Evolutionary conservation across 2,888 invertebrate genomes (phyloP).

Genomic region (Dasypogon diadema): DNA sequence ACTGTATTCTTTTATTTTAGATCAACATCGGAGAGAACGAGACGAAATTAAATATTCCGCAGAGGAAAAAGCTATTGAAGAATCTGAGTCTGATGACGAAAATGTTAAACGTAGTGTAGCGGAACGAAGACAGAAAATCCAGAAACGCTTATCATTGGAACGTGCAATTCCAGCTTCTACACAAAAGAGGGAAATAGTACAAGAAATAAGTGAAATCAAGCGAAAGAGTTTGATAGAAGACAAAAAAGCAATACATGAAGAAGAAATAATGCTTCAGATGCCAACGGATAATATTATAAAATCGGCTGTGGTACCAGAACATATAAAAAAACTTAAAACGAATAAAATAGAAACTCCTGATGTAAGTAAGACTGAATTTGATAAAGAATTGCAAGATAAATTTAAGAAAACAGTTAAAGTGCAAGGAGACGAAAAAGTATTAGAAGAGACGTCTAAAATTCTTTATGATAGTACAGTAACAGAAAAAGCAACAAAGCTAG

Average conservation of each 20-base stretch:
- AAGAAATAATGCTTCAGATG: slow-evolving; percentile 68
- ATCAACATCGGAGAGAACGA: slow-evolving; percentile 68
- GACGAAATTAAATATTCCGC: slow-evolving; percentile 84
- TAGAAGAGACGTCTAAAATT: slow-evolving; percentile 60
- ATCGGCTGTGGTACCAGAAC: slow-evolving; percentile 65
- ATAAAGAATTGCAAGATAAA: slow-evolving; percentile 67
- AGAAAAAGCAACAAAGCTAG: slow-evolving; percentile 52
- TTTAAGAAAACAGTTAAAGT: slow-evolving; percentile 64
- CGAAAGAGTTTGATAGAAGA: slow-evolving; percentile 73
- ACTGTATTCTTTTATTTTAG: slow-evolving; percentile 60
- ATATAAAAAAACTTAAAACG: slow-evolving; percentile 67
- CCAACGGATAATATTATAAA: slow-evolving; percentile 68
- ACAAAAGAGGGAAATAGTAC: slow-evolving; percentile 79
- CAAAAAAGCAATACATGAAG: slow-evolving; percentile 68
- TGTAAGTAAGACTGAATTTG: slow-evolving; percentile 67
- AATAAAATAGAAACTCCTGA: slow-evolving; percentile 66
- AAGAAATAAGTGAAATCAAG: slow-evolving; percentile 79
- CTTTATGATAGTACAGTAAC: slow-evolving; percentile 59
- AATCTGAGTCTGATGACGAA: slow-evolving; percentile 75
- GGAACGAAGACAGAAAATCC: slow-evolving; percentile 82
- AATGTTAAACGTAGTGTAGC: slow-evolving; percentile 78
- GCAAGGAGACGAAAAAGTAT: slow-evolving; percentile 58
- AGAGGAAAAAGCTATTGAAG: slow-evolving; percentile 80
- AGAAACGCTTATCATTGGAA: slow-evolving; percentile 78
- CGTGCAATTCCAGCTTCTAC: slow-evolving; percentile 78